Percentiles rank a stretch among this genome's conserved stretches.
Evolutionary conservation across 2,888 invertebrate genomes (phyloP).

Genomic region (Noctua janthina): DNA sequence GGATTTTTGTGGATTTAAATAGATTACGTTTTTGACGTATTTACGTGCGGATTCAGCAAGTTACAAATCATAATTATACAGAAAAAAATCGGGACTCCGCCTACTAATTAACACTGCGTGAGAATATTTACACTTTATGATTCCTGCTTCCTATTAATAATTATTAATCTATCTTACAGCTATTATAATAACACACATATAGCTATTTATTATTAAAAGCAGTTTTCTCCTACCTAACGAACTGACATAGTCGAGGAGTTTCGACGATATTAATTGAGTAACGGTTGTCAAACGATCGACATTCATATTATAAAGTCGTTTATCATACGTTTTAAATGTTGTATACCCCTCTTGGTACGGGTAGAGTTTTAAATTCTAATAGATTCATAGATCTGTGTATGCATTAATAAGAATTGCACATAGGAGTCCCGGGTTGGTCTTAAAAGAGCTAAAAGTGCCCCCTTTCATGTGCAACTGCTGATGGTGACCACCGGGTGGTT

Average conservation of each 20-base stretch:
- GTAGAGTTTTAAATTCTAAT: neutral
- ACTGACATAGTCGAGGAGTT: conserved; percentile 42
- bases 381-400: neutral
- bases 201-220: conserved; percentile 19
- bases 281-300: conserved; percentile 46
- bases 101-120: neutral
- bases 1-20: neutral
- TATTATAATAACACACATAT: neutral
- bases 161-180: neutral
- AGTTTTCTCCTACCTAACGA: conserved; percentile 49
- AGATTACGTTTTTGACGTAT: neutral
- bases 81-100: neutral
- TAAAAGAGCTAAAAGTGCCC: neutral
- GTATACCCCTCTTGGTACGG: neutral
- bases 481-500: neutral
- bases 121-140: conserved; percentile 2
- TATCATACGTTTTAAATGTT: conserved; percentile 1
- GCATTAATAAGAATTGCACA: neutral
- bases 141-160: conserved; percentile 4
- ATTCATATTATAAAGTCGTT: conserved; percentile 34
- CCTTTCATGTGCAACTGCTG: neutral
- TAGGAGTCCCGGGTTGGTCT: neutral
- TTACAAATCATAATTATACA: neutral
- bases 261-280: conserved; percentile 57
- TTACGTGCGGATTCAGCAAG: neutral